Evolutionary conservation across 1,140 invertebrate species (phyloP).

Genomic region (Capitella teleta): DNA sequence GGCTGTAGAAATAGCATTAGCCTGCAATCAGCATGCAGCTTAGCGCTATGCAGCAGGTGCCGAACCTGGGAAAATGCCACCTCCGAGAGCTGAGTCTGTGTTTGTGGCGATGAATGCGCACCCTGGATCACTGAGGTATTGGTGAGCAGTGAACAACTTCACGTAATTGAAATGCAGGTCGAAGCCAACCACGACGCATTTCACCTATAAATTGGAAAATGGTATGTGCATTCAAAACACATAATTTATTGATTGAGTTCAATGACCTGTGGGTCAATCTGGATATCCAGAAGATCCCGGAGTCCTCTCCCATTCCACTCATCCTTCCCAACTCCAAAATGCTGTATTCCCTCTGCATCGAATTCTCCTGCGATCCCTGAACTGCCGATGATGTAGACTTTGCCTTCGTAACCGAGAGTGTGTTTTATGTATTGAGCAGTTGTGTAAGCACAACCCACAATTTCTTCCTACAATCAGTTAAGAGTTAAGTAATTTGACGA

Average conservation of each 20-base stretch:
- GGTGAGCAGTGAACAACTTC: constrained; percentile 81
- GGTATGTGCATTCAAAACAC: not conserved
- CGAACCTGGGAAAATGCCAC: constrained; percentile 47
- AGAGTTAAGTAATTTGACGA: too few relatives aligned
- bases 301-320: too few relatives aligned
- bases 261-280: constrained; percentile 12
- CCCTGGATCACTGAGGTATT: constrained; percentile 61
- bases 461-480: constrained; percentile 61
- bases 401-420: constrained; percentile 57
- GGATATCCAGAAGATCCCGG: not conserved
- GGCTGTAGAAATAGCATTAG: constrained; percentile 47
- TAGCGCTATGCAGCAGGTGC: not conserved
- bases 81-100: constrained; percentile 64
- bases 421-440: constrained; percentile 69
- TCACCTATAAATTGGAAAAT: constrained; percentile 23
- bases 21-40: not conserved
- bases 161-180: constrained; percentile 81
- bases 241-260: too few relatives aligned
- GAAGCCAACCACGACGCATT: constrained; percentile 75
- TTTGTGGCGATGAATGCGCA: constrained; percentile 85
- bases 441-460: constrained; percentile 73
- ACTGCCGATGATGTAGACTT: constrained; percentile 77
- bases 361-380: constrained; percentile 68
- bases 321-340: constrained; percentile 60
- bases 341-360: constrained; percentile 59